These are phyloP conservation scores for Steinernema scapterisci DNA, from an alignment of 2,888 invertebrate genomes.

Conservation along the genomic window DNA sequence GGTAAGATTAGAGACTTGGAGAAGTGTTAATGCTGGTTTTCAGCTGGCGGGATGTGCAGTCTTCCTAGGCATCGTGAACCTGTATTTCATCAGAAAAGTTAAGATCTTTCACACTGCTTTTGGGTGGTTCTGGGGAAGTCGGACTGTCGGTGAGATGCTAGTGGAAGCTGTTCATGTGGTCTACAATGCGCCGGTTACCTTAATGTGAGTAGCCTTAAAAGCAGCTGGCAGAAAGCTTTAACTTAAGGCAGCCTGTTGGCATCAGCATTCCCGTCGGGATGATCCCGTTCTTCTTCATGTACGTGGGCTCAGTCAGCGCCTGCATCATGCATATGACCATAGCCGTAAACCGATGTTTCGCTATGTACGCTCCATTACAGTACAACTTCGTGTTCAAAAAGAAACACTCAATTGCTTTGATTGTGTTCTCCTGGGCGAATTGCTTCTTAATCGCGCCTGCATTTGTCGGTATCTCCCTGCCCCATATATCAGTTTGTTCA, in stretches of 20 bases:
- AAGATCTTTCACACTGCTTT: not conserved
- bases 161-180: not conserved
- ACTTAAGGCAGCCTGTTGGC: not conserved
- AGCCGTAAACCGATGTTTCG: not conserved
- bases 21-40: too few species aligned
- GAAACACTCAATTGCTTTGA: not conserved
- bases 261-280: not conserved
- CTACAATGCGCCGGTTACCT: not conserved
- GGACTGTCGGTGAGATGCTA: not conserved
- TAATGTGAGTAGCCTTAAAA: not conserved
- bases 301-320: not conserved
- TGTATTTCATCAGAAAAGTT: constrained; percentile 12
- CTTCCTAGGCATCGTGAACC: not conserved
- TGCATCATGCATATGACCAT: not conserved
- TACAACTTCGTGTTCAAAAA: not conserved
- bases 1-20: not conserved
- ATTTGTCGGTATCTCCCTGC: not conserved
- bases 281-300: not conserved
- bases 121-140: constrained; percentile 12
- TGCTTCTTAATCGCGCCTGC: not conserved
- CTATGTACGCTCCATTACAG: not conserved
- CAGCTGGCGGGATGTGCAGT: not conserved
- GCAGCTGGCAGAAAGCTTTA: not conserved
- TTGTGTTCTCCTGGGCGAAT: not conserved
- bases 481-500: not conserved